Evolutionary conservation across 2,888 invertebrate species (phyloP).

Genomic region (Diloba caeruleocephala): DNA sequence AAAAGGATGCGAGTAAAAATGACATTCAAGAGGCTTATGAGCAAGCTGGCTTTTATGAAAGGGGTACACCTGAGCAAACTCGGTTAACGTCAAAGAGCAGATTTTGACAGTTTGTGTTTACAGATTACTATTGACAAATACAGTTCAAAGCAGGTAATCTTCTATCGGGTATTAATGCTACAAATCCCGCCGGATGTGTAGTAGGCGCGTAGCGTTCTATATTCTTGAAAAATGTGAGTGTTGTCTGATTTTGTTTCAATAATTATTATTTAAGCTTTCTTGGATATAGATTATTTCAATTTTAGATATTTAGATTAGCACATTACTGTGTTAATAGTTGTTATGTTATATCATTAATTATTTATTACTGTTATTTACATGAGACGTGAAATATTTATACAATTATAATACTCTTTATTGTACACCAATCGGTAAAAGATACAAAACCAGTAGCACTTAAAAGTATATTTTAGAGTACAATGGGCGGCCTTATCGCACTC

Average conservation of each 20-base stretch:
- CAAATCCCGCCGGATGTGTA: constrained; percentile 66
- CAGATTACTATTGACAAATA: constrained; percentile 85
- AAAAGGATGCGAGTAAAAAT: constrained; percentile 55
- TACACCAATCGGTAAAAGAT: no score
- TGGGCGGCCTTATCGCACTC: no score
- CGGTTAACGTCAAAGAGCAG: constrained; percentile 78
- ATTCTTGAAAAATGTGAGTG: constrained; percentile 13
- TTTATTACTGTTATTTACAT: no score
- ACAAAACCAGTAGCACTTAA: no score
- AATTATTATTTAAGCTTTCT: neutral
- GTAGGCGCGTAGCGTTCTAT: constrained; percentile 52
- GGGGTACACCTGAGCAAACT: constrained; percentile 84
- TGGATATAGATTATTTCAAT: neutral
- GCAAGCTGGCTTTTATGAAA: constrained; percentile 67
- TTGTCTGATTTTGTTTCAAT: neutral
- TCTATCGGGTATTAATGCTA: constrained; percentile 69
- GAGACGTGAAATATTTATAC: no score
- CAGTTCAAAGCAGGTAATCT: constrained; percentile 83
- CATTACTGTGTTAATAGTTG: no score
- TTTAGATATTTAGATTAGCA: no score
- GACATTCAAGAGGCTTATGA: constrained; percentile 71
- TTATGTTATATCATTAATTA: no score
- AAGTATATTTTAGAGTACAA: no score
- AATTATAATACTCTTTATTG: no score
- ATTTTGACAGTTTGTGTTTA: constrained; percentile 87